A percentile compares a stretch with the other conserved stretches of the same genome.
These are phyloP conservation scores for Myotis brandtii DNA, from an alignment of 2,113 vertebrate genomes.

Conservation along the genomic window DNA sequence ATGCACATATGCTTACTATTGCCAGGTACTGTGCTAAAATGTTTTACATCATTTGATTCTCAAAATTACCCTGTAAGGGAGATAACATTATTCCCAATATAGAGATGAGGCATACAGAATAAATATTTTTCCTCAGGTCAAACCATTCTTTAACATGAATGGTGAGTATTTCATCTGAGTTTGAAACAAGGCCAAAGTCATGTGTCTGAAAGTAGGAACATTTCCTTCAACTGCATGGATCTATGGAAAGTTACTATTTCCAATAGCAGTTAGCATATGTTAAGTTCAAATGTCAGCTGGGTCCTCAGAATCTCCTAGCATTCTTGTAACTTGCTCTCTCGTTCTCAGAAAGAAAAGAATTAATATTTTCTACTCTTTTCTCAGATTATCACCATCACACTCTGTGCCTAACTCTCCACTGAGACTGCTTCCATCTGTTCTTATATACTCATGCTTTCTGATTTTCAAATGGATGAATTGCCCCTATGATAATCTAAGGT, in stretches of 20 bases:
- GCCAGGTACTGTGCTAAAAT: background rate
- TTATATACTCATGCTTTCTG: background rate
- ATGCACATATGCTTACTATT: background rate
- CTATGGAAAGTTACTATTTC: background rate
- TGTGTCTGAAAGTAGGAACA: background rate
- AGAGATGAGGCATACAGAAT: background rate
- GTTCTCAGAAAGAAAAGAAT: background rate
- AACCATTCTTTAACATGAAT: background rate
- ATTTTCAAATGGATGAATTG: background rate
- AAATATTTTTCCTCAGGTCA: background rate
- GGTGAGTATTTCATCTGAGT: background rate
- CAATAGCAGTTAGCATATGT: background rate
- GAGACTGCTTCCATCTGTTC: background rate
- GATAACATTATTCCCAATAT: background rate
- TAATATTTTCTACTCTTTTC: background rate
- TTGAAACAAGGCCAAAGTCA: background rate
- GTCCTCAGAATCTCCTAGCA: background rate
- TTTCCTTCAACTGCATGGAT: background rate
- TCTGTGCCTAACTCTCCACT: background rate
- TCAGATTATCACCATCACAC: background rate
- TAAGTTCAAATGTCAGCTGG: background rate
- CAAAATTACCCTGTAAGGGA: background rate
- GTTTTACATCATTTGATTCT: background rate
- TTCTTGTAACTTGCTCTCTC: background rate
- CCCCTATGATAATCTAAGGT: background rate